Conservation (phyloP, 2,797 vertebrate species). For the Gymnothorax javanicus region DNA sequence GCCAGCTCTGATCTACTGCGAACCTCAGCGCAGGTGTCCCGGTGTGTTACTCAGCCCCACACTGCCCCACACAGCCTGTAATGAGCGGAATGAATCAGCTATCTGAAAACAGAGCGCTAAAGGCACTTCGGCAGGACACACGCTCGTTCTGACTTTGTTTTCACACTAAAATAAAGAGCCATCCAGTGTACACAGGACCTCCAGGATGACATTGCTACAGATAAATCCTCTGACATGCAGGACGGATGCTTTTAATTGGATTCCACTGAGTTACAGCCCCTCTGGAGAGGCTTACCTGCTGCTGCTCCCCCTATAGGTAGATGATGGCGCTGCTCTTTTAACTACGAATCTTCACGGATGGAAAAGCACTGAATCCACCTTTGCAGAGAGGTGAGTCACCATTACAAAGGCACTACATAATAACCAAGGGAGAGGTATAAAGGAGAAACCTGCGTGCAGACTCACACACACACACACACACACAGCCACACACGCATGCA, state of each 20-base stretch:
- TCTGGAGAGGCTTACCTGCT: not conserved
- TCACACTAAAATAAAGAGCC: constrained; percentile 21
- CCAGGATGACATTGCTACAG: constrained; percentile 23
- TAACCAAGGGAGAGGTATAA: not conserved
- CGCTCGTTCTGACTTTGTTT: not conserved
- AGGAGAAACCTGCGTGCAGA: constrained; percentile 13
- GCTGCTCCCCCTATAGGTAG: constrained; percentile 10
- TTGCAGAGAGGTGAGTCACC: not conserved
- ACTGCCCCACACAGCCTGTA: constrained; percentile 23
- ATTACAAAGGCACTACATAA: not conserved
- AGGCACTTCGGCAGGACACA: not conserved
- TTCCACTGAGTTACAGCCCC: constrained; percentile 43
- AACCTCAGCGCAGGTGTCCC: not conserved
- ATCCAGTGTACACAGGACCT: not conserved
- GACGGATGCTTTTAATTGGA: constrained; percentile 34
- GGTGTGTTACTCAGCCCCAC: constrained; percentile 15
- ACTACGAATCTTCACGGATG: not conserved
- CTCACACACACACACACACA: constrained; percentile 24
- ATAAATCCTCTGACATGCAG: constrained; percentile 25
- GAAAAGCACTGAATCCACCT: not conserved
- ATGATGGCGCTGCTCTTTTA: not conserved
- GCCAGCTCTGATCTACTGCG: constrained; percentile 20
- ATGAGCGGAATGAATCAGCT: constrained; percentile 36
- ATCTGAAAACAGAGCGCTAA: not conserved
- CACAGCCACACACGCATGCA: constrained; percentile 18